Evolutionary conservation across 2,113 vertebrate species (phyloP).

Genomic region (Cacatua alba): DNA sequence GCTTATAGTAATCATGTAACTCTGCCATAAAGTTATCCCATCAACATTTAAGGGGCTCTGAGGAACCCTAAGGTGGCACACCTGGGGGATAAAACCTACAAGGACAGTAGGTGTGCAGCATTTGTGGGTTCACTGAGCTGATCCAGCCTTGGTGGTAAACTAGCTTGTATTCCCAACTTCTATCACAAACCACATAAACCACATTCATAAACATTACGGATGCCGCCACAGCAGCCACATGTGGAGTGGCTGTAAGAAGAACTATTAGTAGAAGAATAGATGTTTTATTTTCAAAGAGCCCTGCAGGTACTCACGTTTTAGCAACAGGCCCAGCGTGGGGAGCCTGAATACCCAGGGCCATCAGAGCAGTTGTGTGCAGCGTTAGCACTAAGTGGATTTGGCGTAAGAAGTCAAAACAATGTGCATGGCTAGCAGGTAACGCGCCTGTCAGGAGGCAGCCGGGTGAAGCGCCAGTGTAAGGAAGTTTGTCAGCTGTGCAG

Average conservation of each 20-base stretch:
- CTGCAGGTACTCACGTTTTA: background rate
- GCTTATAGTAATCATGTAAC: background rate
- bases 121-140: background rate
- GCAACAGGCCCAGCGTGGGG: background rate
- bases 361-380: background rate
- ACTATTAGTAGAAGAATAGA: background rate
- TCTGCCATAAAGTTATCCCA: background rate
- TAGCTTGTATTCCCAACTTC: background rate
- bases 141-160: background rate
- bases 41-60: background rate
- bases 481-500: background rate
- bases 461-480: background rate
- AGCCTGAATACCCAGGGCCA: background rate
- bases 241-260: background rate
- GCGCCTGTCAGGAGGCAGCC: background rate
- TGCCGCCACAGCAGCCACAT: background rate
- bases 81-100: background rate
- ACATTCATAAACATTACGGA: background rate
- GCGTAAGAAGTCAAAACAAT: background rate
- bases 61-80: background rate
- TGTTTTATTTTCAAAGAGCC: background rate
- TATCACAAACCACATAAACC: background rate
- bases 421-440: background rate
- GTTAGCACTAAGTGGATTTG: background rate
- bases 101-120: background rate